Evolutionary conservation across 2,113 vertebrate genomes (phyloP).

Genomic region (Nycticebus coucang): DNA sequence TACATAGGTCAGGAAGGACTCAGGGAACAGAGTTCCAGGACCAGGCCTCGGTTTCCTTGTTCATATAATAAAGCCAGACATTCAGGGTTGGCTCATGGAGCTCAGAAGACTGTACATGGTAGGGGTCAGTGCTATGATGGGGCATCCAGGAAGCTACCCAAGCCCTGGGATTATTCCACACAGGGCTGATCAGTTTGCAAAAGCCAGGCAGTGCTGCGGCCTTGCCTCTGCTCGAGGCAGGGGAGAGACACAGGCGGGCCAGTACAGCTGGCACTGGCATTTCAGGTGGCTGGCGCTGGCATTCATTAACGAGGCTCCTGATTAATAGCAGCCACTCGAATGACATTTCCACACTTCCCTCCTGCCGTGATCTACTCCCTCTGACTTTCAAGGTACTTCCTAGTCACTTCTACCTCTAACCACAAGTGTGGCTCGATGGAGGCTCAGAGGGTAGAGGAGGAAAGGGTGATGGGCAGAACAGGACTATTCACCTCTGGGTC

Average conservation of each 20-base stretch:
- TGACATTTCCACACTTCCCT: neutral
- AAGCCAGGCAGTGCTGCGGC: neutral
- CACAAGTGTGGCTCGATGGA: neutral
- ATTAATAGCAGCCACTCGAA: neutral
- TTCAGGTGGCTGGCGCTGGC: neutral
- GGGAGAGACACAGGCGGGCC: neutral
- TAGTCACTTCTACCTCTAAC: neutral
- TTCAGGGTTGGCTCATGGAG: neutral
- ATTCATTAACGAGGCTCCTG: neutral
- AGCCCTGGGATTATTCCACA: neutral
- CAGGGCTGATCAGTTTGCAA: neutral
- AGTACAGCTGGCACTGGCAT: neutral
- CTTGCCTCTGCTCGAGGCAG: neutral
- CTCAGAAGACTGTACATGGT: neutral
- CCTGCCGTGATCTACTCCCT: accelerated
- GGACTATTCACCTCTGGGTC: no score
- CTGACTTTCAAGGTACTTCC: neutral
- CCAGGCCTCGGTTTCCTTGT: neutral
- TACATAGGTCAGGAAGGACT: neutral
- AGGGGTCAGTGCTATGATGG: no score
- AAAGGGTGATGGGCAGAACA: no score
- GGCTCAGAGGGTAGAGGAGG: neutral
- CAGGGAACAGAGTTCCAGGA: no score
- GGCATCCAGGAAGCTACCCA: neutral
- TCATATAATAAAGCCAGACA: neutral